Conservation (phyloP, 2,888 invertebrate genomes). For the Himalopsyche anomala region DNA sequence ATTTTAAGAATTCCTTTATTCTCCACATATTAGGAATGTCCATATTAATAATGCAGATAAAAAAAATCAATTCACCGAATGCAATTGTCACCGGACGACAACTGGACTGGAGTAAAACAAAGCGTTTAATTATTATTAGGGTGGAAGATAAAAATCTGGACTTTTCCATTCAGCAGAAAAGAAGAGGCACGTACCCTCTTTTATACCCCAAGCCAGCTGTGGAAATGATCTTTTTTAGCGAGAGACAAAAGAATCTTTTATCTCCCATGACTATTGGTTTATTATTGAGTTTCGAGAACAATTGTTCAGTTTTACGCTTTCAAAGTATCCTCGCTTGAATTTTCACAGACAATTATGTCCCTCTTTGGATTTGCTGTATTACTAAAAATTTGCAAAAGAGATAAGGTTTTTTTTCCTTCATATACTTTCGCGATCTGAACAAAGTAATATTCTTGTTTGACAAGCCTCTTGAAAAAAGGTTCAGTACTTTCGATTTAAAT, state of each 20-base stretch:
- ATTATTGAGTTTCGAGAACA: constrained; percentile 37
- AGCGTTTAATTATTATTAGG: constrained; percentile 34
- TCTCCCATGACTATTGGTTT: constrained; percentile 31
- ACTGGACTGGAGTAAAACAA: background rate
- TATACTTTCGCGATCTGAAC: constrained; percentile 41
- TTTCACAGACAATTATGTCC: constrained; percentile 44
- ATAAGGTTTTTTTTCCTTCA: constrained; percentile 44
- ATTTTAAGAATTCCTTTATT: too few species aligned
- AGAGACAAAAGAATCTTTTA: constrained; percentile 39
- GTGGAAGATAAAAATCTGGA: constrained; percentile 13
- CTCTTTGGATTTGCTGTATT: constrained; percentile 5
- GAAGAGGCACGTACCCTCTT: background rate
- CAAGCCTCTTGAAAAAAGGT: constrained; percentile 45
- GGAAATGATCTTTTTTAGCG: constrained; percentile 24
- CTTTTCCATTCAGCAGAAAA: constrained; percentile 9
- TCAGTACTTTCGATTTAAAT: constrained; percentile 65
- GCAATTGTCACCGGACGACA: background rate
- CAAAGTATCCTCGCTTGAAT: constrained; percentile 33
- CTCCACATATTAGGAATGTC: background rate
- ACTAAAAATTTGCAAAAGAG: constrained; percentile 32
- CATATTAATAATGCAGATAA: background rate
- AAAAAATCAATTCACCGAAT: background rate
- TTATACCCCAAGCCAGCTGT: constrained; percentile 4
- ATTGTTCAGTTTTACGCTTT: constrained; percentile 25
- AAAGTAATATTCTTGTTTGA: constrained; percentile 40